These are phyloP conservation scores for Apamea anceps DNA, from an alignment of 2,888 invertebrate species.

Conservation along the genomic window DNA sequence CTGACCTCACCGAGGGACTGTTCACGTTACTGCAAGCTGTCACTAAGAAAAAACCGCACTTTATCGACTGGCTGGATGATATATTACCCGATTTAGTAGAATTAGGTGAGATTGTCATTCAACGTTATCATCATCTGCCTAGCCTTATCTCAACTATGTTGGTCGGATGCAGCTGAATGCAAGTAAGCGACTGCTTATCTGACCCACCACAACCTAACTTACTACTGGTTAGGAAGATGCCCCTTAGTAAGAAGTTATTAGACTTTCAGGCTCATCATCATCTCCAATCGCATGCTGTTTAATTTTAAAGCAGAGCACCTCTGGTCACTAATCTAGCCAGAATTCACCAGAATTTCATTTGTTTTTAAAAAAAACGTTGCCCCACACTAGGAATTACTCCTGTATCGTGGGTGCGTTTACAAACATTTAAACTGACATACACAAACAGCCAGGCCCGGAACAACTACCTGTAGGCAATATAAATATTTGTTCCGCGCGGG, in stretches of 20 bases:
- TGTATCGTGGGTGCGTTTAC: too few species aligned
- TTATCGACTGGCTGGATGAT: constrained; percentile 80
- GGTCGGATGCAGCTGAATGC: not conserved
- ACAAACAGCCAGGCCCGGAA: too few species aligned
- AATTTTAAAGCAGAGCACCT: not conserved
- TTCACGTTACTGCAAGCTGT: constrained; percentile 91
- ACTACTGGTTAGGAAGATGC: not conserved
- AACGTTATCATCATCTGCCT: not conserved
- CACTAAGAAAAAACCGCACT: constrained; percentile 91
- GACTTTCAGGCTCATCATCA: not conserved
- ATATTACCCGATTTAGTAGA: constrained; percentile 78
- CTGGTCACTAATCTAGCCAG: not conserved
- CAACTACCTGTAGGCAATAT: too few species aligned
- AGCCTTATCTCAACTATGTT: not conserved
- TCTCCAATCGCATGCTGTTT: not conserved
- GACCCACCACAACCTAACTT: too few species aligned
- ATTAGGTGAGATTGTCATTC: constrained; percentile 72
- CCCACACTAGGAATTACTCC: too few species aligned
- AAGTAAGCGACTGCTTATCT: not conserved
- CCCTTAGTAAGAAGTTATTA: too few species aligned
- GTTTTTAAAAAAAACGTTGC: too few species aligned
- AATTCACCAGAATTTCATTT: too few species aligned
- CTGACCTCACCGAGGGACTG: constrained; percentile 93
- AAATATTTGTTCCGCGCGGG: too few species aligned
- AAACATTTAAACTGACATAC: too few species aligned